A percentile compares a stretch with the other conserved stretches of the same genome.
These are phyloP conservation scores for Orchesella flavescens DNA, from an alignment of 2,888 invertebrate species.

Conservation along the genomic window DNA sequence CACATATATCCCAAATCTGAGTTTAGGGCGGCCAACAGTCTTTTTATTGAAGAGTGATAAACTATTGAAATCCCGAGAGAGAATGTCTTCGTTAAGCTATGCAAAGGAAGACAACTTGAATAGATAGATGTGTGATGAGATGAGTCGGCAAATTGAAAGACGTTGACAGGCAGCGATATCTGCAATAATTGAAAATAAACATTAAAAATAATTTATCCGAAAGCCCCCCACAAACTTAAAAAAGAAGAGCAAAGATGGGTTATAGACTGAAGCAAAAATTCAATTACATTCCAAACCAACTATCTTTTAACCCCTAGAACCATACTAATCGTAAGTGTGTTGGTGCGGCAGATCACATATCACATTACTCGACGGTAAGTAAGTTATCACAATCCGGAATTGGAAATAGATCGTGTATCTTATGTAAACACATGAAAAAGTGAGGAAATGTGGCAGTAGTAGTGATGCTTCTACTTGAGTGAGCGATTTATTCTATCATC, in stretches of 20 bases:
- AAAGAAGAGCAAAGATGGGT: background rate
- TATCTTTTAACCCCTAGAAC: background rate
- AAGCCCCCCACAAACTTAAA: background rate
- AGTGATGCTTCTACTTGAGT: too few species aligned
- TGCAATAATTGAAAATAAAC: background rate
- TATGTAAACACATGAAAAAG: background rate
- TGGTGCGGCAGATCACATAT: background rate
- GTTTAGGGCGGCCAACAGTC: background rate
- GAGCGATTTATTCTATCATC: conserved; percentile 37
- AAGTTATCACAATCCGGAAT: background rate
- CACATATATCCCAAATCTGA: background rate
- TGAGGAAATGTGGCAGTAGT: conserved; percentile 1
- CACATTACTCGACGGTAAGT: background rate
- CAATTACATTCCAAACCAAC: background rate
- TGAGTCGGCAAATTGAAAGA: background rate
- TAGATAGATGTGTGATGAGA: background rate
- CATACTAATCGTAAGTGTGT: background rate
- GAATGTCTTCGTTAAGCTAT: background rate
- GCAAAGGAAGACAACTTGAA: background rate
- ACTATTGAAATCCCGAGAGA: background rate
- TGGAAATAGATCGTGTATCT: background rate
- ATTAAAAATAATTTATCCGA: too few species aligned
- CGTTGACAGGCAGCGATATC: background rate
- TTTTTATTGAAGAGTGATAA: background rate
- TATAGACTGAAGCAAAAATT: background rate